Conservation (phyloP, 1,140 invertebrate genomes). For the Brevipalpus yothersi region DNA sequence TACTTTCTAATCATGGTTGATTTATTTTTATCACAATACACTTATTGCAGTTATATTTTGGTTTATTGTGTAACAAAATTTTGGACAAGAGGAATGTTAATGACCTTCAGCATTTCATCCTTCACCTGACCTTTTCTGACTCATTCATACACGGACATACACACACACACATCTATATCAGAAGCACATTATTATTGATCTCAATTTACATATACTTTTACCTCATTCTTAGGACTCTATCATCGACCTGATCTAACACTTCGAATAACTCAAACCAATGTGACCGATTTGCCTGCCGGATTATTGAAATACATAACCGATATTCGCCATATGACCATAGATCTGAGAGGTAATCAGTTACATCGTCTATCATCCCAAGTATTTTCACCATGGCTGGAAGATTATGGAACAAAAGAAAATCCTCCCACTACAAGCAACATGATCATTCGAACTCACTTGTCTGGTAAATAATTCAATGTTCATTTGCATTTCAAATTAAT, state of each 20-base stretch:
- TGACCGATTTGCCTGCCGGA: slow-evolving; percentile 9
- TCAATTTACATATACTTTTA: not conserved
- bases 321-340: slow-evolving; percentile 13
- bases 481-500: not conserved
- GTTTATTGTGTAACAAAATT: too few species aligned
- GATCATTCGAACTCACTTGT: too few species aligned
- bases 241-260: slow-evolving; percentile 11
- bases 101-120: too few species aligned
- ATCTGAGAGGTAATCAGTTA: slow-evolving; percentile 11
- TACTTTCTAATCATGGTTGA: not conserved
- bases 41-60: too few species aligned
- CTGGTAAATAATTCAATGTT: not conserved
- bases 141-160: too few species aligned
- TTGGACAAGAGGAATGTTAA: too few species aligned
- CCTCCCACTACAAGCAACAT: too few species aligned
- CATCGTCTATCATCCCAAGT: slow-evolving; percentile 5
- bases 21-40: too few species aligned
- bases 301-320: slow-evolving; percentile 12
- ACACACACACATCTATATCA: too few species aligned
- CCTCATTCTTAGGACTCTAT: slow-evolving; percentile 7
- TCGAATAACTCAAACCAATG: slow-evolving; percentile 12
- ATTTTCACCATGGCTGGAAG: not conserved
- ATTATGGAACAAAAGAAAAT: not conserved
- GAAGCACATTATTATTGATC: not conserved
- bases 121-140: too few species aligned